These are phyloP conservation scores for Catostomus latipinnis DNA, from an alignment of 2,797 vertebrate genomes.

Conservation along the genomic window DNA sequence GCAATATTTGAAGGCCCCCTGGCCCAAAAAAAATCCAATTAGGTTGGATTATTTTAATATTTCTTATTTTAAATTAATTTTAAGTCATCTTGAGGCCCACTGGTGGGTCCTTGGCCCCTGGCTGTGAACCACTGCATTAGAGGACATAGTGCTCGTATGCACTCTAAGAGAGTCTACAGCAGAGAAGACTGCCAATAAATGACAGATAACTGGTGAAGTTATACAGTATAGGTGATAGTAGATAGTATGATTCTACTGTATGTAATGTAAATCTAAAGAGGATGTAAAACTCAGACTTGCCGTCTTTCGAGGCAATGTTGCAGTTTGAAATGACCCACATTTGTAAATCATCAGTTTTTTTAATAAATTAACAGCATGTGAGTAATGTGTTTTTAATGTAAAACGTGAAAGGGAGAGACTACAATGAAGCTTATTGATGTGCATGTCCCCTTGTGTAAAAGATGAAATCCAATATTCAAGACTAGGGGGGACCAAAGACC, in stretches of 20 bases:
- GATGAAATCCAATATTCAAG: too few species aligned
- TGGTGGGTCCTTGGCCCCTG: too few species aligned
- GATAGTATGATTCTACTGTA: slow-evolving; percentile 13
- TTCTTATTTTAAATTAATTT: too few species aligned
- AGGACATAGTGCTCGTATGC: not conserved
- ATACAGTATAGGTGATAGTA: not conserved
- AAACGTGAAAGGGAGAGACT: not conserved
- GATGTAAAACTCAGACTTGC: slow-evolving; percentile 20
- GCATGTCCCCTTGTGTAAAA: not conserved
- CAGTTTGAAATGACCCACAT: slow-evolving; percentile 43
- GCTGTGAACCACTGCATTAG: not conserved
- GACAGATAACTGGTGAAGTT: too few species aligned
- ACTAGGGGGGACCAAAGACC: too few species aligned
- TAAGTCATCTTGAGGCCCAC: too few species aligned
- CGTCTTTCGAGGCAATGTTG: slow-evolving; percentile 25
- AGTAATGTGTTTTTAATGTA: not conserved
- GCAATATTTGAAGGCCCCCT: too few species aligned
- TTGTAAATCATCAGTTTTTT: slow-evolving; percentile 31
- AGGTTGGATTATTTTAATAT: too few species aligned
- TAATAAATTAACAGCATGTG: slow-evolving; percentile 49
- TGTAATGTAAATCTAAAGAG: slow-evolving; percentile 28
- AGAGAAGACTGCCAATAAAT: slow-evolving; percentile 15
- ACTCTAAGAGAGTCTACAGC: not conserved
- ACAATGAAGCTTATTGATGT: not conserved
- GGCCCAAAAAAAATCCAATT: too few species aligned